phyloP scores from a whole-genome alignment of 2,888 invertebrate species.

The Sycophila texana region DNA sequence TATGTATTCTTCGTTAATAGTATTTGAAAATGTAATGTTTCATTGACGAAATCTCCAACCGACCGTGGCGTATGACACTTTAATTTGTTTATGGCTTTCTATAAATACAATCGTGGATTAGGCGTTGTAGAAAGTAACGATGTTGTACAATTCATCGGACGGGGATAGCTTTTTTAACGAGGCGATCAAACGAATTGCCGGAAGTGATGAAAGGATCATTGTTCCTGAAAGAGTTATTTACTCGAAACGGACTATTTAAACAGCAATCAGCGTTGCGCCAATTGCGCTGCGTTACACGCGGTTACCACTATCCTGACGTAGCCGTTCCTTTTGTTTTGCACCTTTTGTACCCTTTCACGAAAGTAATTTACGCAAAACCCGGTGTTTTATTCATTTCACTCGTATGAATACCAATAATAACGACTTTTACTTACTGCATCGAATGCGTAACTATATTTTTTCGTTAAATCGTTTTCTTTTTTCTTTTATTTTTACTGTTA shows the following conservation, averaged over 20 bases:
- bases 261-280: conserved; percentile 16
- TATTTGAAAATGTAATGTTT: too few relatives aligned
- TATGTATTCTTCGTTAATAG: too few relatives aligned
- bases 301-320: not conserved
- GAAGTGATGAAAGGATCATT: conserved; percentile 43
- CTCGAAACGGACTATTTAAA: conserved; percentile 35
- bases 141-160: conserved; percentile 9
- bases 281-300: conserved; percentile 1
- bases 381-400: conserved; percentile 50
- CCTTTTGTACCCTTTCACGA: conserved; percentile 15
- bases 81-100: not conserved
- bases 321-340: conserved; percentile 19
- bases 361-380: conserved; percentile 24
- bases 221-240: conserved; percentile 34
- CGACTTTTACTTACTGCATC: not conserved
- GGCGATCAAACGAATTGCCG: conserved; percentile 37
- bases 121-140: not conserved
- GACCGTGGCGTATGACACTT: too few relatives aligned
- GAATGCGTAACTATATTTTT: not conserved
- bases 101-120: not conserved
- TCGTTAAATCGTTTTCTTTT: not conserved
- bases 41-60: too few relatives aligned
- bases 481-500: not conserved
- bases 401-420: conserved; percentile 8
- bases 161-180: conserved; percentile 18